phyloP scores from a whole-genome alignment of 1,140 invertebrate genomes.

The Drosophila parvula region DNA sequence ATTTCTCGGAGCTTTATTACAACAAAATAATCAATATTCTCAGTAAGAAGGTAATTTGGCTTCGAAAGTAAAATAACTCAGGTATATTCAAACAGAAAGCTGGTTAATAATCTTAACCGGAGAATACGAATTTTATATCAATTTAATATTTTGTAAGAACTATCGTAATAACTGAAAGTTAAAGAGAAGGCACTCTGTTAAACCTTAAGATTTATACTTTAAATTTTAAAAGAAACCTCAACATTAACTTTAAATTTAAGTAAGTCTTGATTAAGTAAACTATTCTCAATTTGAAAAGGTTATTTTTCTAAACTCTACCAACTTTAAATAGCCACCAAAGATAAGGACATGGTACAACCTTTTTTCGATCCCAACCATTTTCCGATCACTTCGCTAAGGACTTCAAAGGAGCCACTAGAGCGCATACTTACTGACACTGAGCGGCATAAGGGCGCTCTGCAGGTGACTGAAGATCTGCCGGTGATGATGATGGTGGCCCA shows the following conservation, averaged over 20 bases:
- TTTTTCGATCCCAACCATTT: conserved; percentile 5
- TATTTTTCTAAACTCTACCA: background rate
- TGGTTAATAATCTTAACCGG: background rate
- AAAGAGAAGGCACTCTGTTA: background rate
- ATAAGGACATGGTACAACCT: conserved; percentile 26
- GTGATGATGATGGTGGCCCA: conserved; percentile 77
- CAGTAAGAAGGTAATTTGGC: accelerated
- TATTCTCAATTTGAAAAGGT: background rate
- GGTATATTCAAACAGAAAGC: accelerated
- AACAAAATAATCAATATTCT: background rate
- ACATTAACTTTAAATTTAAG: background rate
- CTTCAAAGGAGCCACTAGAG: background rate
- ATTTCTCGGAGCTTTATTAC: background rate
- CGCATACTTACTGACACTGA: conserved; percentile 83
- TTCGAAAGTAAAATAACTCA: background rate
- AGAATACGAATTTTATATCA: background rate
- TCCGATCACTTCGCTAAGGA: background rate
- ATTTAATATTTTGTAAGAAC: background rate
- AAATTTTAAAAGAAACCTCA: background rate
- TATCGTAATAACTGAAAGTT: background rate
- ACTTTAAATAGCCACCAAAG: conserved; percentile 11
- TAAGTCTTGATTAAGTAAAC: background rate
- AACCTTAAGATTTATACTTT: background rate
- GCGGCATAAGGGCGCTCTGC: conserved; percentile 80
- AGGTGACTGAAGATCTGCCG: conserved; percentile 82